Evolutionary conservation across 2,888 invertebrate genomes (phyloP), one percentile per base, ranked within the genome.

Genomic region (Cremastinae sp.): DNA sequence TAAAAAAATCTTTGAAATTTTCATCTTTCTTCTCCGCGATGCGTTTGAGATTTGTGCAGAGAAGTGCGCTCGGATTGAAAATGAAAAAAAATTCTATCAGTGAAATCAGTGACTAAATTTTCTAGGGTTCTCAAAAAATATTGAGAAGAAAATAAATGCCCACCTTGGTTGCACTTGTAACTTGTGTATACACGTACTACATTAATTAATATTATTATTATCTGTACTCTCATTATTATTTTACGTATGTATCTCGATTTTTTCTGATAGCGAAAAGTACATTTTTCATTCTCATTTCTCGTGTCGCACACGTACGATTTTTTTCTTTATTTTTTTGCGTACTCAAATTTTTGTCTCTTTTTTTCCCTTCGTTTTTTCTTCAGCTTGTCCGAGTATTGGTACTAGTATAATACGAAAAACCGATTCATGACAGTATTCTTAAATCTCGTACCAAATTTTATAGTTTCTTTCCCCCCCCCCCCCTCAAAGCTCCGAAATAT

Each of bases 351-450:
- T 43, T 39, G 22, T 59, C 51, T 58, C 47, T 28, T 47, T 69
- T 53, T 47, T 56, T 51, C 35, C 53, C 43, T 61, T 45, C 61
- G 10, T 70, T 59, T 68, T 66, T 28, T 58, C 45, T 64, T 10
- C 37, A 1, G 41, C 22, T 39, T 35, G 59, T 16, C 71, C 51
- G 71, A 61, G 35, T 65, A 66, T 68, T 20, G 68, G 62, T 68
- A 71, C 56, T 69, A 64, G 69, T 74, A 37, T 79, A 62, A 37
- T 43, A 43, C 56, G 66, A 41, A 35, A 77, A 71, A 77, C 65
- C 73, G 53, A 73, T 75, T 75, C 70, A 77, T 77, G 78, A 80
- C 77, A 80, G 77, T 79, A 80, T 80, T 80, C 70, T 77, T 76
- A 2, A n/a, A 79, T 75, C 72, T 75, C 66, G 70, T 74, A 79